Conservation (phyloP, 1,140 invertebrate genomes). For the Drosophila miranda region DNA sequence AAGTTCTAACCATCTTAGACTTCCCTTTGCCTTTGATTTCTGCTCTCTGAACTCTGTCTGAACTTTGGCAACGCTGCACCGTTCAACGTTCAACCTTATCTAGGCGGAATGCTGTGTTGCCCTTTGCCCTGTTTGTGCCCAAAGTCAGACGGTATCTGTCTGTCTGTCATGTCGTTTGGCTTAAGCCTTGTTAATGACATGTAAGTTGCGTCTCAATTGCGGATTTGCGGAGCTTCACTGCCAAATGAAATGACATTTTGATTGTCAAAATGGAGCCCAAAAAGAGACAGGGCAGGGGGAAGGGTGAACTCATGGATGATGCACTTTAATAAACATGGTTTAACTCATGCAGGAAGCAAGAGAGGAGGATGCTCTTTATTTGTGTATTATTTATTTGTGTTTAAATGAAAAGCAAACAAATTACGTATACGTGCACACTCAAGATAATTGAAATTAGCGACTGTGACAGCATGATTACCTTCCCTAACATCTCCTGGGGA, state of each 20-base stretch:
- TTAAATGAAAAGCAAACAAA: slow-evolving; percentile 63
- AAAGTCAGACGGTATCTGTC: slow-evolving; percentile 8
- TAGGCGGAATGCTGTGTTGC: slow-evolving; percentile 55
- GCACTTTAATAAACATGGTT: slow-evolving; percentile 43
- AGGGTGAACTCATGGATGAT: slow-evolving; percentile 33
- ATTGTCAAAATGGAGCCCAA: slow-evolving; percentile 51
- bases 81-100: slow-evolving; percentile 1
- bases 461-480: slow-evolving; percentile 77
- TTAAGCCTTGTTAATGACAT: slow-evolving; percentile 75
- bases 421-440: slow-evolving; percentile 66
- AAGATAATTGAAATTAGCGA: slow-evolving; percentile 78
- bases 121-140: slow-evolving; percentile 29
- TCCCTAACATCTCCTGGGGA: slow-evolving; percentile 53
- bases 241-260: slow-evolving; percentile 68
- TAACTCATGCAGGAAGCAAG: slow-evolving; percentile 56
- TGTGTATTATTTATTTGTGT: slow-evolving; percentile 19
- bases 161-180: slow-evolving; percentile 36
- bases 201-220: slow-evolving; percentile 78
- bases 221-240: slow-evolving; percentile 63
- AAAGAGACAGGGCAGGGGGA: slow-evolving; percentile 23
- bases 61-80: slow-evolving; percentile 39
- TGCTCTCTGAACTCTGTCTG: too few species aligned
- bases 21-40: too few species aligned
- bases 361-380: slow-evolving; percentile 37
- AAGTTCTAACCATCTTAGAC: too few species aligned